Evolutionary conservation across 1,140 invertebrate genomes (phyloP).

Genomic region (Lepidurus couesii): DNA sequence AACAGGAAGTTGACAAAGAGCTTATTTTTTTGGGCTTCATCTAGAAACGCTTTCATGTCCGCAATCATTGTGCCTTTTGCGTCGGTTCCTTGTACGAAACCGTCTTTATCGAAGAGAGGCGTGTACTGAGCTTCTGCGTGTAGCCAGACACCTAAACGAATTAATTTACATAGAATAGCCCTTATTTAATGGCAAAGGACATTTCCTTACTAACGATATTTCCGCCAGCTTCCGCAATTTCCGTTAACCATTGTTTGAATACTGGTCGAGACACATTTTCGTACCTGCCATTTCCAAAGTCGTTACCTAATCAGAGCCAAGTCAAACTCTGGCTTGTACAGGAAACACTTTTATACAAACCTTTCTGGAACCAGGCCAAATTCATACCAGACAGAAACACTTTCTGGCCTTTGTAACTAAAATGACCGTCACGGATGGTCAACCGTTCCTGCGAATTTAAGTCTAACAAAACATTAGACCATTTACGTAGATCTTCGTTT

Average conservation of each 20-base stretch:
- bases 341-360: background rate
- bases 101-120: slow-evolving; percentile 38
- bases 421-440: slow-evolving; percentile 32
- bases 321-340: too few relatives aligned
- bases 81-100: slow-evolving; percentile 38
- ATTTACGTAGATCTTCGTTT: slow-evolving; percentile 16
- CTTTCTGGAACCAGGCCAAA: slow-evolving; percentile 44
- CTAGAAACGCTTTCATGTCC: slow-evolving; percentile 38
- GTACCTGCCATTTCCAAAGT: slow-evolving; percentile 45
- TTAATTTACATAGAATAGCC: background rate
- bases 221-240: slow-evolving; percentile 44
- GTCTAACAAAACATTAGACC: background rate
- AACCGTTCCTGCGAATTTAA: background rate
- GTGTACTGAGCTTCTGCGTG: slow-evolving; percentile 46
- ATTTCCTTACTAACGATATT: slow-evolving; percentile 40
- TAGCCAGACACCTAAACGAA: slow-evolving; percentile 44
- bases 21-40: slow-evolving; percentile 41
- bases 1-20: slow-evolving; percentile 45
- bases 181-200: background rate
- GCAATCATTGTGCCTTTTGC: slow-evolving; percentile 36
- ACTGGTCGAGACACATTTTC: slow-evolving; percentile 33
- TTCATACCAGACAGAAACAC: slow-evolving; percentile 47
- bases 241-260: slow-evolving; percentile 42
- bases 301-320: slow-evolving; percentile 38
- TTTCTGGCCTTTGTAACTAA: slow-evolving; percentile 42